Evolutionary conservation across 2,797 vertebrate species (phyloP).

Genomic region (Chlorospingus flavigularis): DNA sequence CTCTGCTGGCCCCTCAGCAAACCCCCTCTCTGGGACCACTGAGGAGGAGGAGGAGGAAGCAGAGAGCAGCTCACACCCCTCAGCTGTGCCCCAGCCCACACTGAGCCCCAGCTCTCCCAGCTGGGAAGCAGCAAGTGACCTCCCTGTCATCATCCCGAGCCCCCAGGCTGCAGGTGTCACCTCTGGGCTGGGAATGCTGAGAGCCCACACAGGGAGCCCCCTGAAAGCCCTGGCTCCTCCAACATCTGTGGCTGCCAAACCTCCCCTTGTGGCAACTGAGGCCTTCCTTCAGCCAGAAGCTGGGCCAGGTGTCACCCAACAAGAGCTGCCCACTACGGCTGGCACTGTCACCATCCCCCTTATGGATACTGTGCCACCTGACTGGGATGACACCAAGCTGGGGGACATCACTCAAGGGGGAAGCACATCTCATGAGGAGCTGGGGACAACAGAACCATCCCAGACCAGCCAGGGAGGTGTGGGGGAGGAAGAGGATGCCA

Average conservation of each 20-base stretch:
- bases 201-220: background rate
- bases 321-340: background rate
- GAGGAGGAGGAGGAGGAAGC: background rate
- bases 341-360: background rate
- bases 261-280: background rate
- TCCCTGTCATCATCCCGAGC: background rate
- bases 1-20: background rate
- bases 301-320: background rate
- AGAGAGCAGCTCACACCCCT: background rate
- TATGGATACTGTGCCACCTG: background rate
- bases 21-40: background rate
- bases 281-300: background rate
- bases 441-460: background rate
- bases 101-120: background rate
- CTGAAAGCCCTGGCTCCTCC: background rate
- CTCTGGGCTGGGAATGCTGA: background rate
- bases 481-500: background rate
- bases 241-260: background rate
- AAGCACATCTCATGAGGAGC: background rate
- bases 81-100: background rate
- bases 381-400: slow-evolving; percentile 79
- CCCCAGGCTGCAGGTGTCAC: background rate
- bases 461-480: background rate
- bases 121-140: background rate
- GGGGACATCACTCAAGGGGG: background rate